A percentile compares a stretch with the other conserved stretches of the same genome.
Conservation (phyloP, 2,888 invertebrate species). For the Agrypnus murinus region DNA sequence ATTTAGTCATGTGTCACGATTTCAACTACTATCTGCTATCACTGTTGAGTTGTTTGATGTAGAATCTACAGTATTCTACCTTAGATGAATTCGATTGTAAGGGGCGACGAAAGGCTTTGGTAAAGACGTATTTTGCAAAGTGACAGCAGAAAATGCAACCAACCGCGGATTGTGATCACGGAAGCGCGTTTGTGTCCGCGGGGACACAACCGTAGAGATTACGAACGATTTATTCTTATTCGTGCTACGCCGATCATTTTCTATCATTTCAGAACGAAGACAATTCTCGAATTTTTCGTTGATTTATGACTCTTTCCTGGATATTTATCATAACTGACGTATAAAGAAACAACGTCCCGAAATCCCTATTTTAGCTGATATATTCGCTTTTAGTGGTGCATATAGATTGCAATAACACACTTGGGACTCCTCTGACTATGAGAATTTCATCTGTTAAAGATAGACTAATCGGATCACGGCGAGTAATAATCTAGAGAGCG, state of each 20-base stretch:
- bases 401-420: too few relatives aligned
- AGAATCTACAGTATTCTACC: constrained; percentile 23
- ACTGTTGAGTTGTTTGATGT: constrained; percentile 21
- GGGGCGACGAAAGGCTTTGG: constrained; percentile 48
- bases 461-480: background rate
- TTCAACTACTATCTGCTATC: constrained; percentile 3
- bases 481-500: constrained; percentile 14
- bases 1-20: constrained; percentile 47
- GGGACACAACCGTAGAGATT: constrained; percentile 46
- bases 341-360: constrained; percentile 29
- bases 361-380: constrained; percentile 37
- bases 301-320: constrained; percentile 54
- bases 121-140: constrained; percentile 48
- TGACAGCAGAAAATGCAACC: constrained; percentile 44
- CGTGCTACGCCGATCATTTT: constrained; percentile 54
- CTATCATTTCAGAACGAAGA: constrained; percentile 52
- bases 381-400: background rate
- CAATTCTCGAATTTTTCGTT: constrained; percentile 50
- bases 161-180: constrained; percentile 44
- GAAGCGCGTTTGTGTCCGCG: constrained; percentile 43
- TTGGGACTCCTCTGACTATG: too few relatives aligned
- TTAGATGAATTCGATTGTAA: constrained; percentile 39
- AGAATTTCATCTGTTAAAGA: too few relatives aligned
- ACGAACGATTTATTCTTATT: constrained; percentile 58
- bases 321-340: constrained; percentile 41